Conservation (phyloP, 2,888 invertebrate species). For the Dryocosmus kuriphilus region DNA sequence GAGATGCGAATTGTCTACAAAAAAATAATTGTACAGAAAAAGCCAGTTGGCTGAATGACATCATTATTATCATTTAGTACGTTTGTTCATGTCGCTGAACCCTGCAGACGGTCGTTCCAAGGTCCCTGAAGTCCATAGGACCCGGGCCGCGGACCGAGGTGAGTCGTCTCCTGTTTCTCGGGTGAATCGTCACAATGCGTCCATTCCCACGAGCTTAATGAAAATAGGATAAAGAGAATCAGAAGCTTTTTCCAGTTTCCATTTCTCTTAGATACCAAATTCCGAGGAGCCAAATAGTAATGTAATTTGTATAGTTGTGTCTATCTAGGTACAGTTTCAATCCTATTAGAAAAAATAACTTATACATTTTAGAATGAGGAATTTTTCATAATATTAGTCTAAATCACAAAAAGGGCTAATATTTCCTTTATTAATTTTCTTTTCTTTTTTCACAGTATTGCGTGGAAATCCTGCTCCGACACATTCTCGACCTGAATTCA, state of each 20-base stretch:
- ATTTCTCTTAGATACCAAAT: neutral
- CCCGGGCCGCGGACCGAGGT: constrained; percentile 79
- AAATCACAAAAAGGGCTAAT: neutral
- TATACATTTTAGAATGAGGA: neutral
- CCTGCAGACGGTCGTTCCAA: constrained; percentile 80
- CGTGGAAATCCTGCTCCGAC: constrained; percentile 71
- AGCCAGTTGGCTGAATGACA: constrained; percentile 64
- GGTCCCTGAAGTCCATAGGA: constrained; percentile 74
- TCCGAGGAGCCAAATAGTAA: neutral
- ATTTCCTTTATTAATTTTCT: neutral
- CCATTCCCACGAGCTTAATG: neutral
- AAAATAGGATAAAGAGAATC: neutral
- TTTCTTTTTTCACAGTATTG: constrained; percentile 63
- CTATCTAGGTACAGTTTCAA: neutral
- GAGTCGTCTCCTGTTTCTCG: constrained; percentile 59
- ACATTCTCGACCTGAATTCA: constrained; percentile 72
- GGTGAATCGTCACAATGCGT: constrained; percentile 4
- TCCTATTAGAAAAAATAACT: neutral
- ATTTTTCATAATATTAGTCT: neutral
- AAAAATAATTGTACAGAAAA: constrained; percentile 11
- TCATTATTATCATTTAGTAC: constrained; percentile 82
- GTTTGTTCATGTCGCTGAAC: constrained; percentile 88
- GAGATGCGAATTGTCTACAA: neutral
- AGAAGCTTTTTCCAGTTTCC: neutral
- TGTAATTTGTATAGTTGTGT: neutral